Evolutionary conservation across 2,888 invertebrate species (phyloP).

Genomic region (Stenchaetothrips biformis): DNA sequence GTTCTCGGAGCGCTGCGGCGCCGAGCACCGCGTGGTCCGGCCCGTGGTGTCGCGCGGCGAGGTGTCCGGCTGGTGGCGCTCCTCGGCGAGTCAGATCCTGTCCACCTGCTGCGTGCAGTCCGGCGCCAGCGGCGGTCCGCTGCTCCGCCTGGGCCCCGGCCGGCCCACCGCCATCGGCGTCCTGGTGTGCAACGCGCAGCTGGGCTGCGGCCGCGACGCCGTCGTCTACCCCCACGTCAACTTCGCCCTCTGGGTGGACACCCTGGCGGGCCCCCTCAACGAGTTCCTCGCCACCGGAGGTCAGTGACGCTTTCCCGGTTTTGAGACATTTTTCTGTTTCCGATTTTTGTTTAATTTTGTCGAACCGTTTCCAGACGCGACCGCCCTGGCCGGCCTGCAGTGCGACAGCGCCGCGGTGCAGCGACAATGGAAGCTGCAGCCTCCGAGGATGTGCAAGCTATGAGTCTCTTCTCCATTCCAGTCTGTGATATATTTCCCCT

Average conservation of each 20-base stretch:
- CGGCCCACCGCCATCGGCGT: constrained; percentile 28
- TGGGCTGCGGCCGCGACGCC: constrained; percentile 23
- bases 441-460: not conserved
- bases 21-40: not conserved
- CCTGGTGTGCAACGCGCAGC: constrained; percentile 34
- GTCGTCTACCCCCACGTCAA: constrained; percentile 35
- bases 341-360: too few species aligned
- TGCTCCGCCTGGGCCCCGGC: constrained; percentile 28
- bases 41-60: constrained; percentile 35
- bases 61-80: constrained; percentile 30
- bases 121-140: constrained; percentile 36
- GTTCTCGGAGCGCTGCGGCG: constrained; percentile 32
- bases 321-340: not conserved
- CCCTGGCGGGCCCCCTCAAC: constrained; percentile 29
- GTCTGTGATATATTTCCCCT: not conserved
- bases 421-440: not conserved
- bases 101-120: constrained; percentile 37
- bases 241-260: constrained; percentile 34
- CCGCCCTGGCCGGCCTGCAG: not conserved
- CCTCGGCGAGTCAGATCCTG: constrained; percentile 31
- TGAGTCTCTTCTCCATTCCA: not conserved
- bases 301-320: not conserved
- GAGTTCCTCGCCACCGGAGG: constrained; percentile 14
- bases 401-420: not conserved
- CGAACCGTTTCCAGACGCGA: too few species aligned